Evolutionary conservation across 2,888 invertebrate species (phyloP).

Genomic region (Drosophila prolongata): DNA sequence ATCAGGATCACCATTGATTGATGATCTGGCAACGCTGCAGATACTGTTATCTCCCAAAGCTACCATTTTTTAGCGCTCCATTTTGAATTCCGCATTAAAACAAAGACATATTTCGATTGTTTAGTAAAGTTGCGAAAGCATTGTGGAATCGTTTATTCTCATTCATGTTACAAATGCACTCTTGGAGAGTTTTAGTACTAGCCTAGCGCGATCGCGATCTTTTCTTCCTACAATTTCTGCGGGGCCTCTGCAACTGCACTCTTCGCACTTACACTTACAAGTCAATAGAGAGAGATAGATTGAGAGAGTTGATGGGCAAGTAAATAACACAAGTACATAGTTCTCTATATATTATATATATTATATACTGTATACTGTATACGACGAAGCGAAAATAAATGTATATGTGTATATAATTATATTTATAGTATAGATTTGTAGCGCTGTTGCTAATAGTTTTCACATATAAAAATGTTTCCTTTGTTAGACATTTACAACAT

Average conservation of each 20-base stretch:
- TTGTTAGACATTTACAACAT: constrained; percentile 66
- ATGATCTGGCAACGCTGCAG: background rate
- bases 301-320: constrained; percentile 38
- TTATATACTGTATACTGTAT: constrained; percentile 30
- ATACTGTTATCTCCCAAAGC: background rate
- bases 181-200: constrained; percentile 62
- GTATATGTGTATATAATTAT: constrained; percentile 39
- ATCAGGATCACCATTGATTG: no score
- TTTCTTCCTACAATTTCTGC: constrained; percentile 28
- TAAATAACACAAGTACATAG: constrained; percentile 53
- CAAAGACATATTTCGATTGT: constrained; percentile 21
- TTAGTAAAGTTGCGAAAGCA: constrained; percentile 76
- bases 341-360: constrained; percentile 27
- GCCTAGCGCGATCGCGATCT: constrained; percentile 15
- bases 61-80: background rate
- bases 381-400: constrained; percentile 41
- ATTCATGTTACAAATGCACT: constrained; percentile 70
- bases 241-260: constrained; percentile 25
- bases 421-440: constrained; percentile 60
- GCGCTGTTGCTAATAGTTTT: constrained; percentile 57
- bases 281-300: constrained; percentile 38
- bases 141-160: constrained; percentile 52
- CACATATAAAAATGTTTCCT: constrained; percentile 57
- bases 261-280: constrained; percentile 59
- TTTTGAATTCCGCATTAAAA: background rate